Conservation (phyloP, 2,888 invertebrate genomes). For the Drosophila monieri region DNA sequence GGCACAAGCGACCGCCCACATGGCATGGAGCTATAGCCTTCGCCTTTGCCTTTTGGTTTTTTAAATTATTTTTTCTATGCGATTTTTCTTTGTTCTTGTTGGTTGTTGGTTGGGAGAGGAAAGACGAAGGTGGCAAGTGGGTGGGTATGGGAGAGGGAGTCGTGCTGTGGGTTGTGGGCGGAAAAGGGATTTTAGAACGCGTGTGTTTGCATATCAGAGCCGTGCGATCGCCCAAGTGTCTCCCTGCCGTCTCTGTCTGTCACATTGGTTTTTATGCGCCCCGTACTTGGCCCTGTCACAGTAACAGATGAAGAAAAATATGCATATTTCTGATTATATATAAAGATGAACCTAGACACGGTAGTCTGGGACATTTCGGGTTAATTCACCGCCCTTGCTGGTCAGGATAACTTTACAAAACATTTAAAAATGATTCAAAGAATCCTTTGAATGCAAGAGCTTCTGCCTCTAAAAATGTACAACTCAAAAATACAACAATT, state of each 20-base stretch:
- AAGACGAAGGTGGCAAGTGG: not conserved
- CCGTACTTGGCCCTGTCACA: not conserved
- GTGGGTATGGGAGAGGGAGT: too few species aligned
- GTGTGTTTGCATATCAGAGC: conserved; percentile 71
- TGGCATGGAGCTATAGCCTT: conserved; percentile 22
- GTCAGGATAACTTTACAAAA: too few species aligned
- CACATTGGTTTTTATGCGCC: not conserved
- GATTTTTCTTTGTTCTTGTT: conserved; percentile 29
- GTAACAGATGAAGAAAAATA: not conserved
- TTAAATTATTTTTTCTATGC: conserved; percentile 37
- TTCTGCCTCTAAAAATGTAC: too few species aligned
- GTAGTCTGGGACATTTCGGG: too few species aligned
- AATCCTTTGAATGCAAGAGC: too few species aligned
- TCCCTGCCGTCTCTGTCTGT: conserved; percentile 24
- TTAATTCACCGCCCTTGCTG: too few species aligned
- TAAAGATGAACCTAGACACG: too few species aligned
- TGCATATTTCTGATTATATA: not conserved
- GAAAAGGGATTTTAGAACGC: conserved; percentile 21
- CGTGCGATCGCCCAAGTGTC: conserved; percentile 65
- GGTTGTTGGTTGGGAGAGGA: not conserved
- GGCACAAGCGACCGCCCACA: conserved; percentile 67
- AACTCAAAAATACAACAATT: too few species aligned
- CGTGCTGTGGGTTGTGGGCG: not conserved
- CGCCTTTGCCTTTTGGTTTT: conserved; percentile 47
- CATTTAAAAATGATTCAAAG: too few species aligned